Evolutionary conservation across 2,888 invertebrate genomes (phyloP), one percentile per base, ranked within the genome.

Genomic region (Amphipyra tragopoginis): DNA sequence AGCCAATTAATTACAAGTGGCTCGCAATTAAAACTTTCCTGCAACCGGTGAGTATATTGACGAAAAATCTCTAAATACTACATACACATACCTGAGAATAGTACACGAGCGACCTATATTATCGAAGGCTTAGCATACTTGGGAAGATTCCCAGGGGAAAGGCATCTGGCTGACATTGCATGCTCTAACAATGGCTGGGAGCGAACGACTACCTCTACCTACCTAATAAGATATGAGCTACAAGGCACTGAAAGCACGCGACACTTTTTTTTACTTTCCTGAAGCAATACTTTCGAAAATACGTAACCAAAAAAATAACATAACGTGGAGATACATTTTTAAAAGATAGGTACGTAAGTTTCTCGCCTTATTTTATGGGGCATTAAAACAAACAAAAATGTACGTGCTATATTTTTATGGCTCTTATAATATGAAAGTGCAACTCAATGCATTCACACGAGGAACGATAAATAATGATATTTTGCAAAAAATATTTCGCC

Each of bases 121-220:
- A 51, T 58, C 21, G 59, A 53, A 65, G 15, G 50, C 53, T 58
- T 44, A 47, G 36, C 53, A 57, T 72, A 44, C 59, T 51, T 57
- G 54, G 47, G 39, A 48, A 58, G 43, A 51, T 38, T 50, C 58
- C 47, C 72, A 21, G 65, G 55, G 47, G 14, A 51, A 29, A 65
- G 57, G 54, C 53, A 69, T 54, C 54, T 54, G 36, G 29, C 54
- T 58, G 36, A 21, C 45, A 51, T 54, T 48, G 48, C 50, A 59
- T 69, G 42, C 14, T 50, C 42, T 21, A 13, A 43, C n/a, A 47
- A 58, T 50, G 34, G 49, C 42, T 39, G 8, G 40, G 33, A 66
- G 40, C 9, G 8, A 34, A 11, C 36, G 48, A 39, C 33, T 29
- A 39, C 29, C 8, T 38, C 29, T 29, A 57, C 29, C 36, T 72